Percentiles rank a stretch among this genome's conserved stretches.
Evolutionary conservation across 2,113 vertebrate genomes (phyloP).

Genomic region (Ornithorhynchus anatinus): DNA sequence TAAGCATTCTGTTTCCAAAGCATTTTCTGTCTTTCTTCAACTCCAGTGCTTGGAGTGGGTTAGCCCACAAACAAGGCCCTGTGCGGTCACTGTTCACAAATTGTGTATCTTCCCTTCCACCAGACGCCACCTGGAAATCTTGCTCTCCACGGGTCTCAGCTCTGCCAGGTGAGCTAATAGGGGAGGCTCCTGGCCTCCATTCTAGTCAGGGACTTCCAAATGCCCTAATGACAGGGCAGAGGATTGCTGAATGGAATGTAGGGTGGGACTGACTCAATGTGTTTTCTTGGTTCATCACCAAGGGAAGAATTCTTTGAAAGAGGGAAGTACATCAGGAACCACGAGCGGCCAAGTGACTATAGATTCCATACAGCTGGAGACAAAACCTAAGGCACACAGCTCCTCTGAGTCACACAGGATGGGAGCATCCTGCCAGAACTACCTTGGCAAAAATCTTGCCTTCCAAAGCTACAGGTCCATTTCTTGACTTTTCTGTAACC

Average conservation of each 20-base stretch:
- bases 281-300: constrained; percentile 15
- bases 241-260: background rate
- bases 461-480: background rate
- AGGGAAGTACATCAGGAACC: constrained; percentile 25
- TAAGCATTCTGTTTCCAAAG: too few relatives aligned
- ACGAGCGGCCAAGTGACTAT: constrained; percentile 27
- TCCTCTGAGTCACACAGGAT: background rate
- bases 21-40: too few relatives aligned
- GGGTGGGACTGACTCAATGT: background rate
- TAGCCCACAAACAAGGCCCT: too few relatives aligned
- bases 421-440: background rate
- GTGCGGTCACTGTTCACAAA: too few relatives aligned
- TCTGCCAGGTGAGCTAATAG: too few relatives aligned
- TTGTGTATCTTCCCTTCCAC: too few relatives aligned
- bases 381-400: background rate
- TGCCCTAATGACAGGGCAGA: constrained; percentile 2
- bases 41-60: too few relatives aligned
- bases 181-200: background rate
- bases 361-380: constrained; percentile 10
- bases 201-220: background rate
- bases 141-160: too few relatives aligned
- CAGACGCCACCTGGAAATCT: too few relatives aligned
- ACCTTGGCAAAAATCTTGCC: background rate
- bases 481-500: background rate
- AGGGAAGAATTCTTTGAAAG: constrained; percentile 15